Percentiles rank a stretch among this genome's conserved stretches.
phyloP scores from a whole-genome alignment of 2,113 vertebrate species.

The Stomatorhinus ivindoensis region DNA sequence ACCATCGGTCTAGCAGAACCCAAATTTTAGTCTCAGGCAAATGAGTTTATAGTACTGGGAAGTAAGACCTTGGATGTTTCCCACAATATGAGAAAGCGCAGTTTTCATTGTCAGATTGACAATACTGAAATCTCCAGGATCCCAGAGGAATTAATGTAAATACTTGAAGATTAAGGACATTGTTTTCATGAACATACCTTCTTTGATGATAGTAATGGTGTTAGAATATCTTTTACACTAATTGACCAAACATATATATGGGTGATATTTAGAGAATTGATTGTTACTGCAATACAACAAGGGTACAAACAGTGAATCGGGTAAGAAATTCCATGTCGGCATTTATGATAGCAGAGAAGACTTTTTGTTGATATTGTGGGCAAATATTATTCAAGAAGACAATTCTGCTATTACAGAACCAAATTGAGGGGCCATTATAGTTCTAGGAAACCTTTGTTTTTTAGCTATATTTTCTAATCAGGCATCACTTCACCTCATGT shows the following conservation, averaged over 20 bases:
- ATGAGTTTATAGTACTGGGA: conserved; percentile 8
- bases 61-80: background rate
- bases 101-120: background rate
- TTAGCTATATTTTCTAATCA: background rate
- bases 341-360: background rate
- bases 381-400: background rate
- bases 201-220: background rate
- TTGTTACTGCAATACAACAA: background rate
- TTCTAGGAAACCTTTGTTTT: background rate
- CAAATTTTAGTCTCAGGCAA: background rate
- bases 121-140: background rate
- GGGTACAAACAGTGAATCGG: background rate
- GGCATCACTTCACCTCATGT: background rate
- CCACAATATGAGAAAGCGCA: background rate
- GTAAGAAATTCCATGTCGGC: background rate
- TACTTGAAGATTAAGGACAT: background rate
- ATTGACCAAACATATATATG: background rate
- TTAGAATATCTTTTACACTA: background rate
- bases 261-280: background rate
- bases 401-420: background rate
- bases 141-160: background rate
- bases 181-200: background rate
- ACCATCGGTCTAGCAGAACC: background rate
- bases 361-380: background rate
- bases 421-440: background rate